Evolutionary conservation across 1,140 invertebrate species (phyloP).

Genomic region (Epicauta chinensis): DNA sequence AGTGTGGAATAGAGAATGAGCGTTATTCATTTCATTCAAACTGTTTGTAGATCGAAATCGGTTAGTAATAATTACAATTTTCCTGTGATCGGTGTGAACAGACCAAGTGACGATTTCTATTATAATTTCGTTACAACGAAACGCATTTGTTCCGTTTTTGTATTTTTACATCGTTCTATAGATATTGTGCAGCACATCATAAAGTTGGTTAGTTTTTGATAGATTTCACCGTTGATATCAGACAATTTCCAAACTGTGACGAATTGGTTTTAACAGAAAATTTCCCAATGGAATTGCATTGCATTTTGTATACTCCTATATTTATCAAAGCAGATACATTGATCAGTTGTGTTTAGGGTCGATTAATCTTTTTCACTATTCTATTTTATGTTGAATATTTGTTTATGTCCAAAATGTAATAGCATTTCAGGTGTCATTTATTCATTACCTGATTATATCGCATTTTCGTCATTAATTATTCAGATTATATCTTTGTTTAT

Average conservation of each 20-base stretch:
- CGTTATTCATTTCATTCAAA: constrained; percentile 9
- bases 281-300: constrained; percentile 31
- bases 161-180: constrained; percentile 21
- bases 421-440: constrained; percentile 14
- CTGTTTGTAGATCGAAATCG: constrained; percentile 1
- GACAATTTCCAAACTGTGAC: constrained; percentile 30
- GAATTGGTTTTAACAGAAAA: constrained; percentile 28
- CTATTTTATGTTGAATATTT: constrained; percentile 15
- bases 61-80: constrained; percentile 2
- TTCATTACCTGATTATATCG: constrained; percentile 15
- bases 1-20: constrained; percentile 3
- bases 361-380: constrained; percentile 23
- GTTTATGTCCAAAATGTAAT: constrained; percentile 11
- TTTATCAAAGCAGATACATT: constrained; percentile 18
- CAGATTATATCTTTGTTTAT: constrained; percentile 16
- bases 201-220: constrained; percentile 19
- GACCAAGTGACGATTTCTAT: constrained; percentile 10
- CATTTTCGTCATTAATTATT: constrained; percentile 16
- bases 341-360: constrained; percentile 18
- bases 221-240: constrained; percentile 24
- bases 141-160: constrained; percentile 1
- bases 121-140: not conserved
- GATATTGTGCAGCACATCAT: constrained; percentile 29
- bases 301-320: constrained; percentile 20
- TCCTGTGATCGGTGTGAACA: constrained; percentile 12